Evolutionary conservation across 2,888 invertebrate genomes (phyloP).

Genomic region (Dioctria rufipes): DNA sequence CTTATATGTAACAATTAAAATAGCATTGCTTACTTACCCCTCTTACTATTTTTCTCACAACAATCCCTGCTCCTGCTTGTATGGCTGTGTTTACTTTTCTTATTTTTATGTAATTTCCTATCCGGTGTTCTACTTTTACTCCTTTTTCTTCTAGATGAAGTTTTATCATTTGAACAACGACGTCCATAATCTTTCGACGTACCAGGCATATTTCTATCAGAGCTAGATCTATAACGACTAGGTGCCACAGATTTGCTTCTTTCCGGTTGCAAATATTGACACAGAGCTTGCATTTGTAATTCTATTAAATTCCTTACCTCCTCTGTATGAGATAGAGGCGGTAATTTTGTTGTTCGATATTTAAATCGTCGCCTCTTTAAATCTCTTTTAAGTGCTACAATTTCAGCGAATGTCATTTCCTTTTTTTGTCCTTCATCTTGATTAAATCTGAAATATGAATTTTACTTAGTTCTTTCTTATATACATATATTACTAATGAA

Average conservation of each 20-base stretch:
- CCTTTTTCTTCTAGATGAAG: background rate
- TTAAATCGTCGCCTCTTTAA: slow-evolving; percentile 64
- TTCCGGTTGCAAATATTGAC: slow-evolving; percentile 60
- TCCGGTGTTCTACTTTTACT: background rate
- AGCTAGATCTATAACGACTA: no score
- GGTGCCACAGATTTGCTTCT: background rate
- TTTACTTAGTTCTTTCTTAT: no score
- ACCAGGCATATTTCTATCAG: background rate
- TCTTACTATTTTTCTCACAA: no score
- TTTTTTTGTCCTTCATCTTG: slow-evolving; percentile 50
- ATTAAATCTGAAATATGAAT: slow-evolving; percentile 2
- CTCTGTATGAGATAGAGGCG: slow-evolving; percentile 66
- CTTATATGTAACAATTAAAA: no score
- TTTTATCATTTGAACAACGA: background rate
- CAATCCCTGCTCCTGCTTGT: no score
- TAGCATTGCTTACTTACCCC: no score
- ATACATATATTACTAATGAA: background rate
- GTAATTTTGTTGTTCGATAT: slow-evolving; percentile 65
- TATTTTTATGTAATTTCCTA: background rate
- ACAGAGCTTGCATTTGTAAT: slow-evolving; percentile 68
- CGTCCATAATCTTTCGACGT: background rate
- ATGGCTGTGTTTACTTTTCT: background rate
- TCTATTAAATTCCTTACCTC: slow-evolving; percentile 67
- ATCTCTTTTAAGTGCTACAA: slow-evolving; percentile 66
- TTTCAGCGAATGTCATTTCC: slow-evolving; percentile 65